Evolutionary conservation across 2,113 vertebrate species (phyloP), one percentile per base, ranked within the genome.

Genomic region (Mormyrus iriodes): DNA sequence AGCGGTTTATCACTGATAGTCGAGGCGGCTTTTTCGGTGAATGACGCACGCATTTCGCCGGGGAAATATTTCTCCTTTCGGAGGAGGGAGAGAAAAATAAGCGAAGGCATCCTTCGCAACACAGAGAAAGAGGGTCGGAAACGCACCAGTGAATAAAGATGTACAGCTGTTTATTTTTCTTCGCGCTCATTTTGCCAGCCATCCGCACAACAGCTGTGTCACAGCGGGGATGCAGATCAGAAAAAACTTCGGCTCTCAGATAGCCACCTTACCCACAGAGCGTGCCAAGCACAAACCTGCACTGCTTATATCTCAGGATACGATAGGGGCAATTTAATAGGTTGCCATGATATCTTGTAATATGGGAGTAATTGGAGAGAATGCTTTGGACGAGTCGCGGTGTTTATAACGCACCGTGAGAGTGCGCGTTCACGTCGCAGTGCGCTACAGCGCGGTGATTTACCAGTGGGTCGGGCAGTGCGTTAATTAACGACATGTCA

Each of bases 91-190:
- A 79, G 73, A 39, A 79, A 79, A 76, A 76, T 76, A 76, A 79
- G 73, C 17, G 42, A 42, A 39, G 35, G 73, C 35, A 79, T 79
- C 73, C 35, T 79, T 42, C 17, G 5, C 35, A 79, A 42, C 31
- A 42, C 35, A 79, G 73, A 42, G 35, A 79, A 79, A 79, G 73
- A 79, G 73, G 31, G 31, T 19, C 15, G 73, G 73, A 79, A 79
- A 79, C 35, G 73, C 73, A 79, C 73, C 73, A 79, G 73, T 79
- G 73, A 79, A 79, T 79, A 79, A 79, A 79, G 73, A 69, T 69
- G 73, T 42, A 79, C 17, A 79, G 73, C 35, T 79, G 19, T 79
- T 79, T 79, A 79, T 79, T 35, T 79, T 79, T 39, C 73, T 79
- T 42, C 19, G 15, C 73, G 73, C 73, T 79, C 73, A 79, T 79